phyloP scores from a whole-genome alignment of 2,113 vertebrate genomes.

The Amia ocellicauda region DNA sequence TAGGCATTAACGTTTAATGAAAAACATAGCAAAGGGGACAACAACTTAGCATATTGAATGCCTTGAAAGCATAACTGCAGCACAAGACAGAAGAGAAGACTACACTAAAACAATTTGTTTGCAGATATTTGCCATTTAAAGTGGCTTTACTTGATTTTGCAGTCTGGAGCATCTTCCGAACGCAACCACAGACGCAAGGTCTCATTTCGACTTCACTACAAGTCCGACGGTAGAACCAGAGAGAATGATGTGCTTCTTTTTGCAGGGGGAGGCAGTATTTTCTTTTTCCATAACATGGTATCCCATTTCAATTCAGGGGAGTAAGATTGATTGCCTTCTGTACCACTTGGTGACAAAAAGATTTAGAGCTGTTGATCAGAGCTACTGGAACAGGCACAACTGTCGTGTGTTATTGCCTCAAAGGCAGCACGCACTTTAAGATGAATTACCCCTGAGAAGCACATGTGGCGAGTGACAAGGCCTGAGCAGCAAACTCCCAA shows the following conservation, averaged over 20 bases:
- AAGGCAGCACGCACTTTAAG: slow-evolving; percentile 24
- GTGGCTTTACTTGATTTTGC: no score
- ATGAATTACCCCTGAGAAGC: slow-evolving; percentile 28
- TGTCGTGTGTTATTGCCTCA: slow-evolving; percentile 28
- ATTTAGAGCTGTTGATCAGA: slow-evolving; percentile 31
- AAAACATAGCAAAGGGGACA: no score
- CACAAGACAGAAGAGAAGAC: no score
- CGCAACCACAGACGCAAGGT: no score
- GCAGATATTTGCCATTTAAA: no score
- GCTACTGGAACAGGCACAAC: slow-evolving; percentile 20
- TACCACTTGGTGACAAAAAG: slow-evolving; percentile 25
- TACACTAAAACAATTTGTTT: no score
- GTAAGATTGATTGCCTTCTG: slow-evolving; percentile 34
- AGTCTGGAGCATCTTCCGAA: no score
- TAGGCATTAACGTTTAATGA: no score
- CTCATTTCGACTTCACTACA: neutral
- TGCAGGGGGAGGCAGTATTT: neutral
- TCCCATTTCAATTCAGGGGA: slow-evolving; percentile 27
- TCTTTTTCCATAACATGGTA: slow-evolving; percentile 11
- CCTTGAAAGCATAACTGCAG: no score
- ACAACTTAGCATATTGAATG: no score
- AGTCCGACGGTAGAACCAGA: neutral
- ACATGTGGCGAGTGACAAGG: slow-evolving; percentile 15
- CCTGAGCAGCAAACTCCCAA: slow-evolving; percentile 9
- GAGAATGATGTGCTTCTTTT: neutral